Evolutionary conservation across 2,113 vertebrate species (phyloP), one percentile per base, ranked within the genome.

Genomic region (Oplegnathus fasciatus): DNA sequence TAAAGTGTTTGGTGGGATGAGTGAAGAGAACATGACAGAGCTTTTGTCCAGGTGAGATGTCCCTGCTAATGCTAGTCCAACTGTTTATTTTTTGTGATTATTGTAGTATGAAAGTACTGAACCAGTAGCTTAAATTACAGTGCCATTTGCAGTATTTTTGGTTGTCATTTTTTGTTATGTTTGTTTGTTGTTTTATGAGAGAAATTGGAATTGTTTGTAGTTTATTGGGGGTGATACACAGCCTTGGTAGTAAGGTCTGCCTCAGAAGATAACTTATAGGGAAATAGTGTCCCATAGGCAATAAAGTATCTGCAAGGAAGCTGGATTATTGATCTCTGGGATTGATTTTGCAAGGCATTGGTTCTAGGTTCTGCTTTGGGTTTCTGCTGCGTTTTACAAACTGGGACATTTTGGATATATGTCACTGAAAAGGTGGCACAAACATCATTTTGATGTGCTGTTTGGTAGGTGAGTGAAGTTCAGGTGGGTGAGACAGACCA

Each of bases 1-100:
- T 90, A 99, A 99, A 94, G 97, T 99, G 88, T 99, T 99, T 85
- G 98, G 98, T 88, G 98, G 98, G 44, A 99, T 99, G 98, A 99
- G 98, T 83, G 98, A 99, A 93, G 98, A 99, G 92, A 99, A 99
- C 94, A 99, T 99, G 98, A 99, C 98, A 9, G 98, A 99, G 83
- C 96, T 99, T 9, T 94, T 99, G 87, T 99, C 98, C 90, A 99
- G 98, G 98, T 99, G 71, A 92, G 91, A 55, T 26, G 5, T 28
- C 15, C 17, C 18, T 8, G 26, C 14, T 44, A 7, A 55, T 26
- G 8, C 8, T 1, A 34, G 1, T 24, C 6, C n/a, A 15, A 26
- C 2, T 30, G 11, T 3, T 13, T 26, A 44, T 4, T 34, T 57
- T 44, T 1, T 55, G 13, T 44, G 10, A 61, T 74, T 37, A 26